Evolutionary conservation across 2,113 vertebrate species (phyloP), one percentile per base, ranked within the genome.

Genomic region (Psephotus haematonotus): DNA sequence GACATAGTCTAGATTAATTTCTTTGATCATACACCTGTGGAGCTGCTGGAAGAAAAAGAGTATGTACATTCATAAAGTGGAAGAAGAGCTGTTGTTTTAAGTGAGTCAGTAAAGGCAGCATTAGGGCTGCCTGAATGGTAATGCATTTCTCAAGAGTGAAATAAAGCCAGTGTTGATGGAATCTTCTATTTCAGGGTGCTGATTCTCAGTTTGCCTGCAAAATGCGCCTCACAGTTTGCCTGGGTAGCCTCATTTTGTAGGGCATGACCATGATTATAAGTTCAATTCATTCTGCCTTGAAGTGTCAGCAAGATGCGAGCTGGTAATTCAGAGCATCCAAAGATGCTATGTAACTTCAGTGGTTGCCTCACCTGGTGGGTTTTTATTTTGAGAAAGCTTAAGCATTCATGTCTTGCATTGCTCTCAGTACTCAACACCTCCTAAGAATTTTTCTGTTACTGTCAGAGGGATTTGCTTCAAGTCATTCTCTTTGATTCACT

Each of bases 51-150:
- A 80, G 60, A 46, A 41, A 41, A 59, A 33, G 39, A 37, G 8
- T 52, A 1, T 25, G 47, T 27, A 20, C 2, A 1, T 43, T 82
- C 39, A 55, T 46, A 62, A 63, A 35, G 75, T 0, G 0, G 77
- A 77, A 76, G 87, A 75, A 67, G 33, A 71, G 28, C 28, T 52
- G 47, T 13, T 88, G 39, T 23, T 10, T 75, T 52, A 47, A 80
- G 41, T 43, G 50, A n/a, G 62, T 68, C 57, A 29, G 31, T 60
- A 62, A 70, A 90, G 77, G 50, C 28, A 75, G 78, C 57, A 89
- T 28, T 65, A 31, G 52, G 27, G 64, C 74, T 87, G 37, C 37
- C 44, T 64, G 20, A 37, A 27, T 18, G 27, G 47, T 41, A 76
- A 33, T 55, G 39, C 1, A 7, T 84, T 71, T 55, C 55, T 75